A percentile compares a stretch with the other conserved stretches of the same genome.
Evolutionary conservation across 2,113 vertebrate species (phyloP).

Genomic region (Oceanodroma tethys): DNA sequence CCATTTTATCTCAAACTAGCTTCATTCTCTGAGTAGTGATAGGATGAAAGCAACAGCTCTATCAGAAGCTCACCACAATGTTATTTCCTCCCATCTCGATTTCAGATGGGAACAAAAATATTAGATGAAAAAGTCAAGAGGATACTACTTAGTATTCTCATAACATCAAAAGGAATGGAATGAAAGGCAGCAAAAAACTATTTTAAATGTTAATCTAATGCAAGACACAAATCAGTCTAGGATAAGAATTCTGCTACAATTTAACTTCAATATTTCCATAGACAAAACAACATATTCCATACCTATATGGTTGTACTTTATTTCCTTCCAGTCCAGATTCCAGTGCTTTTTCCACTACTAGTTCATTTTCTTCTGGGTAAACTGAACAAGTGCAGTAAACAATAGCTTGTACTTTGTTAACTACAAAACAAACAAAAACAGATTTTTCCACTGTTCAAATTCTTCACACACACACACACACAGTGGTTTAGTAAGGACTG

Average conservation of each 20-base stretch:
- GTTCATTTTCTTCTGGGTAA: conserved; percentile 87
- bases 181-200: background rate
- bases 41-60: background rate
- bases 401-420: conserved; percentile 79
- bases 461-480: background rate
- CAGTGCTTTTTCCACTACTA: conserved; percentile 78
- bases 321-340: conserved; percentile 56
- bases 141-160: background rate
- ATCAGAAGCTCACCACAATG: background rate
- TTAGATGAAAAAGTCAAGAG: background rate
- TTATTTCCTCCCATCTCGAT: background rate
- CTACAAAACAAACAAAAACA: conserved; percentile 60
- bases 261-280: background rate
- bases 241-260: background rate
- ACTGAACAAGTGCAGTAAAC: conserved; percentile 88
- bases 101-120: background rate
- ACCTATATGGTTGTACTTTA: conserved; percentile 81
- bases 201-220: background rate
- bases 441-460: background rate
- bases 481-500: background rate
- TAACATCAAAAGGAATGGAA: too few species aligned
- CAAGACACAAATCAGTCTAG: background rate
- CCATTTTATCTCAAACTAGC: background rate
- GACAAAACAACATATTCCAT: background rate
- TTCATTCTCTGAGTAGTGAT: background rate